These are phyloP conservation scores for Plecturocebus donacophilus DNA, from an alignment of 2,113 vertebrate genomes.

Conservation along the genomic window DNA sequence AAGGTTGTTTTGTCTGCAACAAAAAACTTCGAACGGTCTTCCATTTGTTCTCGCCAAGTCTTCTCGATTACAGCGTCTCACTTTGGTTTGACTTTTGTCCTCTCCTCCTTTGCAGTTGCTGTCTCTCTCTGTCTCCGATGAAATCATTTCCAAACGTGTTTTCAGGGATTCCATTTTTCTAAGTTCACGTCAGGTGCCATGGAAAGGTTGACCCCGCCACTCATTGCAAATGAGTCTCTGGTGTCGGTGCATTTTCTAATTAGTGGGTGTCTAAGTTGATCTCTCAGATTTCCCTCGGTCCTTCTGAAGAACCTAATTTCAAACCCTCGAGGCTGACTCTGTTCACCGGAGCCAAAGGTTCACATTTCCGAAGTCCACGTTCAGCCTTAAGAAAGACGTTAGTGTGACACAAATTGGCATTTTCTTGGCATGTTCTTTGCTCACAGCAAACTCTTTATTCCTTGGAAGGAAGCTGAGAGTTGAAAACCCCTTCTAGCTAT, in stretches of 20 bases:
- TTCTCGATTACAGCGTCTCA: neutral
- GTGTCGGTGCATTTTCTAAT: constrained; percentile 31
- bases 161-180: constrained; percentile 10
- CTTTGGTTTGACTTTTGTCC: neutral
- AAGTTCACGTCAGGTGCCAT: neutral
- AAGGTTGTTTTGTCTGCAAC: constrained; percentile 26
- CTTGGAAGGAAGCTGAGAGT: constrained; percentile 8
- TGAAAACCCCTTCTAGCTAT: constrained; percentile 25
- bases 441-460: neutral
- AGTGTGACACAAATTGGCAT: constrained; percentile 44
- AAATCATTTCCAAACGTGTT: constrained; percentile 27
- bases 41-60: neutral
- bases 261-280: neutral
- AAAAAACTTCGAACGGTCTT: neutral
- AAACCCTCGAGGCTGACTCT: neutral
- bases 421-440: constrained; percentile 53
- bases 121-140: neutral
- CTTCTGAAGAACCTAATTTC: neutral
- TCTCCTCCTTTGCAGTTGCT: neutral
- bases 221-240: neutral
- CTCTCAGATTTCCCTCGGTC: constrained; percentile 6
- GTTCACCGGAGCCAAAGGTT: neutral
- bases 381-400: constrained; percentile 54
- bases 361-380: neutral
- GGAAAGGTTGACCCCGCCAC: neutral